A percentile compares a stretch with the other conserved stretches of the same genome.
Conservation (phyloP, 2,797 vertebrate species). For the Lepus oiostolus region DNA sequence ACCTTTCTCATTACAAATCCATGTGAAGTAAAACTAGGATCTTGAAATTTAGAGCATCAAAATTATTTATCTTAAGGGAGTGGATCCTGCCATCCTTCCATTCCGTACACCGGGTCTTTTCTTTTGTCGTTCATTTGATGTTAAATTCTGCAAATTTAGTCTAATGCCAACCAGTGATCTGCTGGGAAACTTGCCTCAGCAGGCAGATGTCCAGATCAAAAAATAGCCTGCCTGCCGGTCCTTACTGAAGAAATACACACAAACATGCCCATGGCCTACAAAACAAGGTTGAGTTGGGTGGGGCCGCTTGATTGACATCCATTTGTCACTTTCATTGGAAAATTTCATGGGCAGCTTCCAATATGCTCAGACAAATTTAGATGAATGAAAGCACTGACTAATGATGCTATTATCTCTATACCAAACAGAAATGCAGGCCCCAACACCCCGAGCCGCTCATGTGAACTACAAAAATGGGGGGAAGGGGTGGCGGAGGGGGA, state of each 20-base stretch:
- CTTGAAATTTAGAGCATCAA: slow-evolving; percentile 64
- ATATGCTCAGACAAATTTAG: slow-evolving; percentile 76
- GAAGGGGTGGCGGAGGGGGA: slow-evolving; percentile 9
- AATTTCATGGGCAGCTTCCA: slow-evolving; percentile 73
- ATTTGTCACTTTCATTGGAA: slow-evolving; percentile 79
- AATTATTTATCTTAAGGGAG: slow-evolving; percentile 69
- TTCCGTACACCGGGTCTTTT: slow-evolving; percentile 66
- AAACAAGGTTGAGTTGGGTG: slow-evolving; percentile 73
- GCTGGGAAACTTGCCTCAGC: slow-evolving; percentile 77
- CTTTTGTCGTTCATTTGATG: slow-evolving; percentile 71
- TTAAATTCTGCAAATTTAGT: slow-evolving; percentile 75
- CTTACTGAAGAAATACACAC: slow-evolving; percentile 33
- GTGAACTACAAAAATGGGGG: slow-evolving; percentile 59
- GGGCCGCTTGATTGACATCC: slow-evolving; percentile 56
- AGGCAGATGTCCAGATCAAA: slow-evolving; percentile 73
- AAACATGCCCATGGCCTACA: slow-evolving; percentile 70
- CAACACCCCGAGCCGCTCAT: slow-evolving; percentile 62
- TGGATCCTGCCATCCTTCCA: slow-evolving; percentile 70
- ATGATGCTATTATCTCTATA: slow-evolving; percentile 55
- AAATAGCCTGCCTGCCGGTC: slow-evolving; percentile 41
- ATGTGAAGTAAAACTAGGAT: slow-evolving; percentile 70
- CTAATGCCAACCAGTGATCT: slow-evolving; percentile 70
- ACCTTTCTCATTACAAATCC: slow-evolving; percentile 75
- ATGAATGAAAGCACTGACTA: slow-evolving; percentile 75
- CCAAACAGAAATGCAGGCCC: slow-evolving; percentile 69